phyloP scores from a whole-genome alignment of 1,140 invertebrate genomes.

The Polyergus mexicanus region DNA sequence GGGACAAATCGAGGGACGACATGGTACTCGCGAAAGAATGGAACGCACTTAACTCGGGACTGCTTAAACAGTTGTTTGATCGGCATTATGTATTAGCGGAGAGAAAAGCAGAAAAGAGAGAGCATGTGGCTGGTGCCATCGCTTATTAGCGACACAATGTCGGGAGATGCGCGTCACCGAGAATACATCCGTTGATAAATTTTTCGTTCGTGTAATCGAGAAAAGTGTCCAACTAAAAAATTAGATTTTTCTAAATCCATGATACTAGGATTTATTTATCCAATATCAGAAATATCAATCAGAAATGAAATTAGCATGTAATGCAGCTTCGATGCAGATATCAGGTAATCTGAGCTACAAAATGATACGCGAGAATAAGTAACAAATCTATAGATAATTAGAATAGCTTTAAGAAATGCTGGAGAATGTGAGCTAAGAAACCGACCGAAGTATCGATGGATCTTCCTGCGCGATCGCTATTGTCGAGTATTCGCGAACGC shows the following conservation, averaged over 20 bases:
- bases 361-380: not conserved
- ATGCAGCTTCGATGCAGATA: not conserved
- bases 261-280: not conserved
- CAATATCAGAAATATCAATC: not conserved
- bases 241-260: not conserved
- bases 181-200: not conserved
- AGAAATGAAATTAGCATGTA: not conserved
- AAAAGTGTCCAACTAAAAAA: not conserved
- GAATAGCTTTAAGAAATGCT: not conserved
- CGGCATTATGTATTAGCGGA: constrained; percentile 83
- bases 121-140: constrained; percentile 85
- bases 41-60: constrained; percentile 84
- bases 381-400: not conserved
- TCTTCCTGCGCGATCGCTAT: constrained; percentile 40
- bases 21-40: constrained; percentile 79
- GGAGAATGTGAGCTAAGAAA: constrained; percentile 31
- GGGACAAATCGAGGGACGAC: constrained; percentile 51
- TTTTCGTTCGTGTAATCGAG: not conserved
- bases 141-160: constrained; percentile 79
- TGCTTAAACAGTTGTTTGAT: constrained; percentile 86
- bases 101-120: constrained; percentile 26
- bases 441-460: too few relatives aligned
- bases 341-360: not conserved
- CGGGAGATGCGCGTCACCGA: constrained; percentile 24
- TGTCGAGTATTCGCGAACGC: constrained; percentile 26